Base-by-base conservation (phyloP, 2,797 vertebrate genomes). In the Amblyopsis hoosieri region DNA sequence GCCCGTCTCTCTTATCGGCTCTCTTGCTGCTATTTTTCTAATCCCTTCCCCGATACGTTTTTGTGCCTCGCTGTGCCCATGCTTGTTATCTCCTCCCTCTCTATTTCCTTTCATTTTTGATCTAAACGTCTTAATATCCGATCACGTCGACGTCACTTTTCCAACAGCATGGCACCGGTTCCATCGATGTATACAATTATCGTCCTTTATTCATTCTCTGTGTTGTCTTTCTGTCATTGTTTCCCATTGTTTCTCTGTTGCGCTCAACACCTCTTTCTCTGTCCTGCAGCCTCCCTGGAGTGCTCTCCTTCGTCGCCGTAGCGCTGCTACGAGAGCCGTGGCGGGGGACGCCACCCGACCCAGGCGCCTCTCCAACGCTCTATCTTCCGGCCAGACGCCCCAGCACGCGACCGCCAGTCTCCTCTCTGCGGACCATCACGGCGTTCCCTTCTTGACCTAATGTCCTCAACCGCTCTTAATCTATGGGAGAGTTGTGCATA, bases 261-360 rank as follows among this genome's bases (percentile, higher is more conserved):
- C 46, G 13, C 15, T 55, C n/a, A 54, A 6, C 70, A 6, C 50
- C 45, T 68, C 48, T 65, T 31, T 65, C 2, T 67, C 54, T 74
- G 12, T 73, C 62, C 71, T 76, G 64, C 87, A 93, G 91, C 90
- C n/a, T 94, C 93, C 55, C 82, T 93, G 90, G 93, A 94, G 87
- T 92, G 90, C 79, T 80, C 83, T 51, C 90, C 92, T 0, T 91
- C 90, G 64, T 88, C 85, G 8, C 80, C 81, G 0, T 89, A 88
- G 76, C 53, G 58, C 12, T 67, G 60, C 9, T 31, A 66, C 82
- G 69, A 67, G 29, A 75, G 52, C 72, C 54, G 37, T 51, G 33
- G 59, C 33, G 17, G 63, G 19, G 19, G 19, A 63, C 57, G 45
- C 58, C 48, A 37, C 64, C 54, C 60, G 61, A 68, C 61, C 5